phyloP scores from a whole-genome alignment of 2,113 vertebrate genomes.

The Indicator indicator region DNA sequence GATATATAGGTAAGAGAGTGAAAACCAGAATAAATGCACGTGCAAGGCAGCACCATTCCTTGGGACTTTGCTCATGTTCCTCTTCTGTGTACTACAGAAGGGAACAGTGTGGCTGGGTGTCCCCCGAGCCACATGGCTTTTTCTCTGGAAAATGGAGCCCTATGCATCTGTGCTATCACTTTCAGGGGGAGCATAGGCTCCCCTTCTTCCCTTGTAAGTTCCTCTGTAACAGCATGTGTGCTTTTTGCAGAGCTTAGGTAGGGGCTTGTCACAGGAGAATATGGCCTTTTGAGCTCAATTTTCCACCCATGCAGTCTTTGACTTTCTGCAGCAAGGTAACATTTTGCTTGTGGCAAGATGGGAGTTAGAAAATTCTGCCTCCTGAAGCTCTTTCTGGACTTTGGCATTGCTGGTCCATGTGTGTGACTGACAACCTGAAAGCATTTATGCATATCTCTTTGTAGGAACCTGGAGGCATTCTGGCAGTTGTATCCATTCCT shows the following conservation, averaged over 20 bases:
- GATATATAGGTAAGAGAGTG: not conserved
- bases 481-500: not conserved
- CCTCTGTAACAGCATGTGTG: not conserved
- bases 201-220: not conserved
- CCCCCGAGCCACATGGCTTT: fast-evolving
- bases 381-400: not conserved
- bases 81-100: not conserved
- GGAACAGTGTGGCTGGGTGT: not conserved
- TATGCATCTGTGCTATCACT: fast-evolving
- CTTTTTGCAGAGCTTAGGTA: not conserved
- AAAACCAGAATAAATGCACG: not conserved
- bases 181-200: not conserved
- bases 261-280: not conserved
- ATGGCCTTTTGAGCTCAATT: not conserved
- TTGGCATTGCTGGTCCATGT: not conserved
- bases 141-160: not conserved
- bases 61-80: not conserved
- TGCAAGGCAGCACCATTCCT: not conserved
- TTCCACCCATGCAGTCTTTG: not conserved
- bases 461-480: not conserved
- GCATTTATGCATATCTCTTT: not conserved
- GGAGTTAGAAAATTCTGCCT: not conserved
- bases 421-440: not conserved
- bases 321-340: not conserved
- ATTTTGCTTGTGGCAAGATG: not conserved